Base-by-base conservation (phyloP, 2,797 vertebrate genomes). In the Arremon aurantiirostris region DNA sequence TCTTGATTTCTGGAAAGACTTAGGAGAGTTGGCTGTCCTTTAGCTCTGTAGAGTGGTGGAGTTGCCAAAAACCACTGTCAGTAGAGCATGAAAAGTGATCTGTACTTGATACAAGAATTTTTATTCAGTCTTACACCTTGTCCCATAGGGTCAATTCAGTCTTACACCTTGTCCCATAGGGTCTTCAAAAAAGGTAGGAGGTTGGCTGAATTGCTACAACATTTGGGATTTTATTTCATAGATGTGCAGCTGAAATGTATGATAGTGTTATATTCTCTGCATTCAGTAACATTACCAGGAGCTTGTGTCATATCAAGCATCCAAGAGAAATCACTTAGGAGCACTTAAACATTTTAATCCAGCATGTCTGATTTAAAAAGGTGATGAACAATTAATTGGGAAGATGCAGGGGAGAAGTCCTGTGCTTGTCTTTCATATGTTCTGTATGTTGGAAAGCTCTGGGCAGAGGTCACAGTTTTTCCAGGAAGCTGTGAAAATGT, bases 381-480 rank as follows among this genome's bases (percentile, higher is more conserved):
- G 2, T 76, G 2, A 19, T 14, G 44, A 73, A 12, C 17, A 91
- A 8, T 1, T 23, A 65, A n/a, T 52, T 69, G 35, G 41, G 26
- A 64, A 52, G 32, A 9, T 1, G 5, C 14, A 11, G 0, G 6
- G 53, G n/a, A 34, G 50, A 68, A 75, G 28, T 41, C 20, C 49
- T 52, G 5, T 28, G 30, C n/a, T 63, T 92, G 19, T 63, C 44
- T 59, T 37, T 56, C 0, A 0, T 26, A 1, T 9, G 8, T 63
- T 69, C 34, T 61, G 6, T 21, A 12, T 4, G 5, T 82, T 78
- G 89, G 52, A 76, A 93, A 78, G 69, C 15, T 82, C 34, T 84
- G 81, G 91, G 63, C 50, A 71, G 53, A 75, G 42, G 50, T 50
- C 50, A 57, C 53, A 68, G 41, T n/a, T 94, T 41, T 41, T 41